Conservation (phyloP, 2,797 vertebrate species). For the Mormyrops boulengeri region DNA sequence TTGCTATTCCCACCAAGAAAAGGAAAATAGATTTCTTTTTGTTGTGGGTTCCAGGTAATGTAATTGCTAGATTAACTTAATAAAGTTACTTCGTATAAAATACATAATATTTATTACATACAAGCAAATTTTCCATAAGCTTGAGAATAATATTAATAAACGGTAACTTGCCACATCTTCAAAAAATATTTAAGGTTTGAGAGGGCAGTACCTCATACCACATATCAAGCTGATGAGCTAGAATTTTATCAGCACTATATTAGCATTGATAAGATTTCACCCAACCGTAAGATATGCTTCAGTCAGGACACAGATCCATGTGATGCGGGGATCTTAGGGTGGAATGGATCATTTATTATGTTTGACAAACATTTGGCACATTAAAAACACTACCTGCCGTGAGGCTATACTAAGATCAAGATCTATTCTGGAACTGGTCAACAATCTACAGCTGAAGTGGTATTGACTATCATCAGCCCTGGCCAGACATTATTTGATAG, state of each 20-base stretch:
- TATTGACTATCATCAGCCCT: neutral
- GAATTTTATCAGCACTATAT: neutral
- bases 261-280: neutral
- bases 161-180: neutral
- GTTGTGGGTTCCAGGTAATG: neutral
- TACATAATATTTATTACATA: neutral
- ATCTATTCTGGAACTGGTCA: neutral
- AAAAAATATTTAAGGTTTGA: neutral
- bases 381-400: neutral
- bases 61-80: neutral
- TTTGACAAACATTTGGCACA: neutral
- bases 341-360: neutral
- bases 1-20: neutral
- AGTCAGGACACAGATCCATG: neutral
- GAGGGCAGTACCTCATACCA: neutral
- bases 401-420: neutral
- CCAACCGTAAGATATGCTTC: neutral
- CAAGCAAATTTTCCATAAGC: neutral
- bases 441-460: neutral
- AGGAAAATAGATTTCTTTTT: neutral
- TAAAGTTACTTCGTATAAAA: neutral
- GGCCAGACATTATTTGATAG: neutral
- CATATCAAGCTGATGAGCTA: neutral
- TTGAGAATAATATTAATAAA: neutral
- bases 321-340: neutral